Conservation (phyloP, 2,797 vertebrate species). For the Centroberyx gerrardi region DNA sequence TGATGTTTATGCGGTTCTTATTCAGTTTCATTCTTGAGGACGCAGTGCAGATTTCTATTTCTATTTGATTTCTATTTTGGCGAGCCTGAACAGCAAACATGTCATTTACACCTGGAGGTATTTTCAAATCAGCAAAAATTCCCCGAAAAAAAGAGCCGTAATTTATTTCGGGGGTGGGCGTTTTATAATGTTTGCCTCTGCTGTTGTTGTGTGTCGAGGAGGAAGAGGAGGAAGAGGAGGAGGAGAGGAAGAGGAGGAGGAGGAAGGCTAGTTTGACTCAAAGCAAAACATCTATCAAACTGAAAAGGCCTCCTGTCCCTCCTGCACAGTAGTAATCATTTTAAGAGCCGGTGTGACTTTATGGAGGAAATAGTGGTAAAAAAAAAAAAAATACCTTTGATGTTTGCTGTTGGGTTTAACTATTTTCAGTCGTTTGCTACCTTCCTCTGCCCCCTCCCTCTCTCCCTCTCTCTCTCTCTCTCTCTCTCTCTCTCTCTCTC, state of each 20-base stretch:
- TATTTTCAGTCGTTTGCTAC: slow-evolving; percentile 15
- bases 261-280: slow-evolving; percentile 37
- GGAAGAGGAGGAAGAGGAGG: slow-evolving; percentile 5
- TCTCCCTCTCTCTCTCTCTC: background rate
- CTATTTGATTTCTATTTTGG: background rate
- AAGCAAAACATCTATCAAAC: slow-evolving; percentile 70
- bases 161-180: slow-evolving; percentile 39
- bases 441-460: background rate
- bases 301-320: slow-evolving; percentile 52
- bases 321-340: slow-evolving; percentile 52
- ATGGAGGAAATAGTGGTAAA: slow-evolving; percentile 66
- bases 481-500: background rate
- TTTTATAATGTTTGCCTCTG: slow-evolving; percentile 34
- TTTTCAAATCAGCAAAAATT: background rate
- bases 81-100: background rate
- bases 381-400: slow-evolving; percentile 44
- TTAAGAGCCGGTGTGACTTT: slow-evolving; percentile 65
- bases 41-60: background rate
- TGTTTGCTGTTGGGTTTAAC: slow-evolving; percentile 61
- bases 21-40: background rate
- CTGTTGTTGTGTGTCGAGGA: slow-evolving; percentile 31
- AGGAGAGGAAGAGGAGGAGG: slow-evolving; percentile 16
- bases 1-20: no score
- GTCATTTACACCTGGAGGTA: slow-evolving; percentile 15
- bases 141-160: slow-evolving; percentile 3